A percentile compares a stretch with the other conserved stretches of the same genome.
phyloP scores from a whole-genome alignment of 2,797 vertebrate species.

The Acipenser transmontanus region DNA sequence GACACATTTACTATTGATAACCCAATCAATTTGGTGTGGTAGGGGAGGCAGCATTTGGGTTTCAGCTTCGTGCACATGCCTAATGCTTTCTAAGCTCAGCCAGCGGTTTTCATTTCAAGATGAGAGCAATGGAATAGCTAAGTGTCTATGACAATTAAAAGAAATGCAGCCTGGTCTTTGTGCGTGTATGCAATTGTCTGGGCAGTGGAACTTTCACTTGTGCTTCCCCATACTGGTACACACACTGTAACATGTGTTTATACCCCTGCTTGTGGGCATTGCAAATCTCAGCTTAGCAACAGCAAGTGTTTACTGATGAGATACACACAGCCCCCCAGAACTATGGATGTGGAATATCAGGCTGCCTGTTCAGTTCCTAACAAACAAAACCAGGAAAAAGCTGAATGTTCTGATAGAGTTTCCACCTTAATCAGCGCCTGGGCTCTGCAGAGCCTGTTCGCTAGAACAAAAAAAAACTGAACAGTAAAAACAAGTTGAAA shows the following conservation, averaged over 20 bases:
- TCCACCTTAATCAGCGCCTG: constrained; percentile 40
- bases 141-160: no score
- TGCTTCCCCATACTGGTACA: background rate
- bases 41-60: no score
- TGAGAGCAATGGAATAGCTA: no score
- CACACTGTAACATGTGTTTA: constrained; percentile 9
- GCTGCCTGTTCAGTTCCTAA: constrained; percentile 31
- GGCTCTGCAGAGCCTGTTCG: background rate
- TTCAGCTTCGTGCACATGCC: no score
- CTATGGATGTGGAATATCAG: constrained; percentile 29
- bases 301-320: background rate
- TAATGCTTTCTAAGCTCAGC: no score
- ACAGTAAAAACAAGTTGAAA: constrained; percentile 5
- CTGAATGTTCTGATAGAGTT: constrained; percentile 45
- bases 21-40: no score
- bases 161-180: no score
- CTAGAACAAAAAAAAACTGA: constrained; percentile 25
- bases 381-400: constrained; percentile 65
- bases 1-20: no score
- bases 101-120: no score
- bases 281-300: background rate
- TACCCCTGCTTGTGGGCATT: background rate
- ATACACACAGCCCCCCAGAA: constrained; percentile 12
- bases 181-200: no score
- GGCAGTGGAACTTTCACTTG: background rate